These are phyloP conservation scores for Globodera ellingtonae DNA, from an alignment of 1,140 invertebrate genomes.

Conservation along the genomic window DNA sequence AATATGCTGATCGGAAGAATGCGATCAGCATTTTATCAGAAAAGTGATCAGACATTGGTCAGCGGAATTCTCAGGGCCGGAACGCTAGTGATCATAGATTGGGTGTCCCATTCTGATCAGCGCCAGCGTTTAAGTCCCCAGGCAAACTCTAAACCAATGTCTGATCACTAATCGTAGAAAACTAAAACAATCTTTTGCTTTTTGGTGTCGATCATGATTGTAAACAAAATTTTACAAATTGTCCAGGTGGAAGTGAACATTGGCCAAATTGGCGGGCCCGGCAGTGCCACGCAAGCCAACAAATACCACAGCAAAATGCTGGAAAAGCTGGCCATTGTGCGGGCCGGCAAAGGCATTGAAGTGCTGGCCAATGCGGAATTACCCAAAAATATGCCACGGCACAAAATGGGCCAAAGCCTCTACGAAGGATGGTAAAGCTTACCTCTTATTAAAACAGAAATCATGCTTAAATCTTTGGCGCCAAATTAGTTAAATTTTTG, in stretches of 20 bases:
- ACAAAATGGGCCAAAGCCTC: conserved; percentile 45
- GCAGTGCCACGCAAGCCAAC: conserved; percentile 75
- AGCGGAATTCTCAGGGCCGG: too few species aligned
- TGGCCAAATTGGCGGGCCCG: conserved; percentile 87
- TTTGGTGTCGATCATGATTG: too few species aligned
- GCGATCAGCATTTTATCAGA: too few species aligned
- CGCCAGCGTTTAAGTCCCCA: too few species aligned
- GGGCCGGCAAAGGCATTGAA: conserved; percentile 5
- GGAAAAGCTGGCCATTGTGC: conserved; percentile 31
- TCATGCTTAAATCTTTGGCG: too few species aligned
- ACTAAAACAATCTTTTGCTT: too few species aligned
- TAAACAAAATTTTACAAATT: background rate
- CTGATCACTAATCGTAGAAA: too few species aligned
- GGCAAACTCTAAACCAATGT: too few species aligned
- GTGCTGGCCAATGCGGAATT: background rate
- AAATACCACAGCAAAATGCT: conserved; percentile 37
- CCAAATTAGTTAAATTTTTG: too few species aligned
- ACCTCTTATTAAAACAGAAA: background rate
- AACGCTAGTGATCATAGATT: too few species aligned
- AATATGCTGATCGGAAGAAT: too few species aligned
- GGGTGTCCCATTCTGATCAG: too few species aligned
- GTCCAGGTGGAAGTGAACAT: conserved; percentile 89
- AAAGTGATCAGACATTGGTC: background rate
- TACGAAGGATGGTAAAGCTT: conserved; percentile 50
- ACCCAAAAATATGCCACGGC: conserved; percentile 54